Evolutionary conservation across 2,888 invertebrate genomes (phyloP), one percentile per base, ranked within the genome.

Genomic region (Microchrysa polita): DNA sequence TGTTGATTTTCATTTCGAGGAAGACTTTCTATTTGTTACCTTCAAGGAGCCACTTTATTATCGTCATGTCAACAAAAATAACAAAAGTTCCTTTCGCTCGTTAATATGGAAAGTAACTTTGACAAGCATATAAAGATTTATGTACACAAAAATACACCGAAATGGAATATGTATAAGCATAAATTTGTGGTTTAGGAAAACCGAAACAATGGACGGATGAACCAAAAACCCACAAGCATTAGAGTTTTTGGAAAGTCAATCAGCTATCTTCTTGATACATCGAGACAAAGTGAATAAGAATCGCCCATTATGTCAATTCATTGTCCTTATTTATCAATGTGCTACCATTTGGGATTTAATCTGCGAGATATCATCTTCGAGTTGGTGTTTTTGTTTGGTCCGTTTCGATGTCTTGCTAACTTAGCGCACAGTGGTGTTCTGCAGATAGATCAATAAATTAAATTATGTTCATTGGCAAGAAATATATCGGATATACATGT

Each of bases 261-360:
- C 65, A 48, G 65, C 65, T 65, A 65, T 65, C 65, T 65, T 65
- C 16, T 48, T 20, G 12, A 12, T 34, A 18, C 61, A 65, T 67
- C 57, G 57, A 55, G 12, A 23, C 69, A 69, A 69, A 69, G 69
- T 69, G 69, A 55, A 69, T 69, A 73, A 73, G 73, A 73, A 73
- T 73, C 73, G 65, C 14, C 73, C 73, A 73, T 73, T 73, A 73
- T 73, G 73, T 73, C 73, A 73, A 73, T 73, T 73, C 73, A 67
- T 73, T 73, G 73, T 73, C 73, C 73, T 73, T 73, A 73, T 73
- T 73, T 73, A 73, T 73, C 73, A 73, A 73, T 65, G 63, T 73
- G 65, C 73, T 65, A 73, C 65, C 59, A 55, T 73, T 73, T 73
- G 16, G 42, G 73, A 73, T 73, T 67, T 42, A 40, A 34, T 27